These are phyloP conservation scores for Drosophila athabasca DNA, from an alignment of 1,140 invertebrate genomes.

Conservation along the genomic window DNA sequence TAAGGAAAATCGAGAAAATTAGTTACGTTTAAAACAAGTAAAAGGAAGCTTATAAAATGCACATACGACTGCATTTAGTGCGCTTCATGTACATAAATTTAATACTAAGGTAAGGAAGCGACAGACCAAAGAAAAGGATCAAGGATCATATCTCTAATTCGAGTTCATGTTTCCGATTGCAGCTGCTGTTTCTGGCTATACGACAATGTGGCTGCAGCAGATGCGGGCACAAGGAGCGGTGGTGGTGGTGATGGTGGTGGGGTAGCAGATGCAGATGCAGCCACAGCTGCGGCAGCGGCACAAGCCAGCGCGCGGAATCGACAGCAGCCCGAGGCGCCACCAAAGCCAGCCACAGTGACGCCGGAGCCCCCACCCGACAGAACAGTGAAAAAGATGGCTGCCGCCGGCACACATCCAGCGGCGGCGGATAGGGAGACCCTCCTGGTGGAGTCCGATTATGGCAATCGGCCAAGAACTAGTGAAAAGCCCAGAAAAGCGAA, in stretches of 20 bases:
- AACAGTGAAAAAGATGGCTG: slow-evolving; percentile 4
- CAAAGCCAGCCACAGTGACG: slow-evolving; percentile 23
- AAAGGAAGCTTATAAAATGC: slow-evolving; percentile 48
- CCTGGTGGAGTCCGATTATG: slow-evolving; percentile 31
- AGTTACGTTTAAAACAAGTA: slow-evolving; percentile 10
- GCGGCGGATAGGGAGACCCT: slow-evolving; percentile 26
- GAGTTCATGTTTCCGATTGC: slow-evolving; percentile 18
- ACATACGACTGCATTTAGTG: slow-evolving; percentile 68
- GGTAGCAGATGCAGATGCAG: slow-evolving; percentile 9
- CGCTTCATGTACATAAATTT: slow-evolving; percentile 76
- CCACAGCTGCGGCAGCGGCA: slow-evolving; percentile 1
- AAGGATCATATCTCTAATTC: slow-evolving; percentile 2
- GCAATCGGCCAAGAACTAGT: slow-evolving; percentile 53
- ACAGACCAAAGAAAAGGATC: not conserved
- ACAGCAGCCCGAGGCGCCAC: slow-evolving; percentile 21
- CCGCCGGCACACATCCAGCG: not conserved
- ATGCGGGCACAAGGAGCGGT: slow-evolving; percentile 20
- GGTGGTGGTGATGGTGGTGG: slow-evolving; percentile 2
- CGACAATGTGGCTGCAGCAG: slow-evolving; percentile 70
- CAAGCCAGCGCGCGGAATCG: not conserved
- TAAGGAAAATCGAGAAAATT: slow-evolving; percentile 4
- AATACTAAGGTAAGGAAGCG: slow-evolving; percentile 51
- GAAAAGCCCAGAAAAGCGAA: slow-evolving; percentile 20
- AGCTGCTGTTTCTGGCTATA: slow-evolving; percentile 77
- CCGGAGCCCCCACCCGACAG: slow-evolving; percentile 15